phyloP scores from a whole-genome alignment of 1,140 invertebrate genomes.

The Leucophenga varia region DNA sequence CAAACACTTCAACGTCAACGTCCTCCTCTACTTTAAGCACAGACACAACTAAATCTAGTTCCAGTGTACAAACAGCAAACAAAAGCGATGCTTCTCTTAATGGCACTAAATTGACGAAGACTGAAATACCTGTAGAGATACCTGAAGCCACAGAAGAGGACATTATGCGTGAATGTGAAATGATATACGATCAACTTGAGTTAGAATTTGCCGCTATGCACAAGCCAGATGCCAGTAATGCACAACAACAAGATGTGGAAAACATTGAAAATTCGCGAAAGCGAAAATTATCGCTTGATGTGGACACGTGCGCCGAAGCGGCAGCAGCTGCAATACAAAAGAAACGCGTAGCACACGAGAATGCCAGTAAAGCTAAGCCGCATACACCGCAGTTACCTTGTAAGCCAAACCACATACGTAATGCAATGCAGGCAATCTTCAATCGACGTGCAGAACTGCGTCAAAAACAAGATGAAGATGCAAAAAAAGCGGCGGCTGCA shows the following conservation, averaged over 20 bases:
- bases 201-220: slow-evolving; percentile 42
- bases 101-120: slow-evolving; percentile 14
- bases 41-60: slow-evolving; percentile 14
- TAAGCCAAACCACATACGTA: slow-evolving; percentile 47
- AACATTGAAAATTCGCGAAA: slow-evolving; percentile 21
- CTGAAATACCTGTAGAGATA: slow-evolving; percentile 26
- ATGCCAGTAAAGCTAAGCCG: slow-evolving; percentile 37
- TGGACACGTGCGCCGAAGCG: slow-evolving; percentile 32
- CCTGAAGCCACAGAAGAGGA: slow-evolving; percentile 59
- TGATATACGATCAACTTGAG: slow-evolving; percentile 68
- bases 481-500: slow-evolving; percentile 31
- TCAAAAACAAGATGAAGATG: slow-evolving; percentile 34
- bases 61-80: slow-evolving; percentile 5
- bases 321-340: slow-evolving; percentile 39
- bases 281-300: slow-evolving; percentile 41
- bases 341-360: slow-evolving; percentile 58
- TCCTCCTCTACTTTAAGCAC: slow-evolving; percentile 2
- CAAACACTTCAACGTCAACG: slow-evolving; percentile 12
- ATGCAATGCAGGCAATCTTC: slow-evolving; percentile 50
- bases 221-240: slow-evolving; percentile 18
- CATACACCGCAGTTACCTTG: slow-evolving; percentile 1
- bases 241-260: neutral
- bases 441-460: slow-evolving; percentile 37
- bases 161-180: slow-evolving; percentile 70
- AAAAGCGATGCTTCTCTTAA: neutral